These are phyloP conservation scores for Enteromius afrohamiltoni DNA, from an alignment of 2,797 vertebrate species.

Conservation along the genomic window DNA sequence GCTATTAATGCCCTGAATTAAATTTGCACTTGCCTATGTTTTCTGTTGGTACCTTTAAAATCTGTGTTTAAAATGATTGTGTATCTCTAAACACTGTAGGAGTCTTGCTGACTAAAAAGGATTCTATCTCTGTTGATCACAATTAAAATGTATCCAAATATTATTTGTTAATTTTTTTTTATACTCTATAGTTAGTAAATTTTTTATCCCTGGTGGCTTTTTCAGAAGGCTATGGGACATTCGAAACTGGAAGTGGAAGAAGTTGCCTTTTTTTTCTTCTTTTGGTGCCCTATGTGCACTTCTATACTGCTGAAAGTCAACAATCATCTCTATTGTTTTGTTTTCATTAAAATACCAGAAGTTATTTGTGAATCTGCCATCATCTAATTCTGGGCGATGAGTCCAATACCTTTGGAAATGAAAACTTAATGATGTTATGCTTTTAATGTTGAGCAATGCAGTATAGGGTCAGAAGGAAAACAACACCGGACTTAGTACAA, in stretches of 20 bases:
- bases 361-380: not conserved
- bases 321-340: not conserved
- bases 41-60: not conserved
- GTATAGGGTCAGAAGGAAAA: not conserved
- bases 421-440: constrained; percentile 20
- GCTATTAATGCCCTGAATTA: not conserved
- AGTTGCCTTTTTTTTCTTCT: not conserved
- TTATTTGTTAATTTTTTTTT: not conserved
- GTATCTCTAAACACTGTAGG: no score
- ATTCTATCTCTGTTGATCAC: no score
- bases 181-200: not conserved
- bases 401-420: not conserved
- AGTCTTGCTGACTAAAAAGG: no score
- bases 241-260: no score
- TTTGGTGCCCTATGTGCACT: not conserved
- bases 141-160: not conserved
- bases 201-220: no score
- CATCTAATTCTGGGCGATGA: not conserved
- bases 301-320: not conserved
- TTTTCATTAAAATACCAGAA: not conserved
- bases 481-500: not conserved
- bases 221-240: no score
- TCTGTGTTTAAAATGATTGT: no score
- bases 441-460: constrained; percentile 22
- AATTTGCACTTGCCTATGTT: not conserved